Evolutionary conservation across 2,797 vertebrate species (phyloP), one percentile per base, ranked within the genome.

Genomic region (Fundulus diaphanus): DNA sequence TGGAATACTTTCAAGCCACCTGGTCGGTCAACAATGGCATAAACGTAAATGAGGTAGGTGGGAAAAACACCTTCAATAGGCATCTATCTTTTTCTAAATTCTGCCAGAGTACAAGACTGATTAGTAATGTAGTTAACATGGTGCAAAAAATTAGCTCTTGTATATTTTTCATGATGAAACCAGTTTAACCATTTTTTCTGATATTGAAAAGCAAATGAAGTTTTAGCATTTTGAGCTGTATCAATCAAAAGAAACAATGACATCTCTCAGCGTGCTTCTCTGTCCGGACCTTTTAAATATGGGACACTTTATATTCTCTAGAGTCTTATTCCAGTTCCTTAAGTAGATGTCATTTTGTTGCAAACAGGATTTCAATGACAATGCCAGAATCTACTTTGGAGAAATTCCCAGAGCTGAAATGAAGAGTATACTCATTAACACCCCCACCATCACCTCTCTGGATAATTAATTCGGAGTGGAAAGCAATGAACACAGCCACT

Each of bases 21-120:
- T 99, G 98, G 98, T 97, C 98, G 0, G 97, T 98, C 87, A 99
- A 97, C 95, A 98, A 98, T 1, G 98, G 98, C 91, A 98, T 99
- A 20, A 97, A 99, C 0, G 93, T 96, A 63, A 98, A 98, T 0
- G 97, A 98, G 97, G 98, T 98, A 91, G 56, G 86, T 68, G n/a
- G 27, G 12, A 3, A 12, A 46, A n/a, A 16, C 7, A 3, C 15
- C 42, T 16, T 5, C 42, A 22, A n/a, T 22, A 35, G 40, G 15
- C 12, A 70, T 6, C 1, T 5, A 2, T 22, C 27, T 20, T 42
- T 37, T 35, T 40, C 51, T 20, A 63, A 2, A 27, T 77, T 77
- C 13, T 51, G n/a, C 35, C 40, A 8, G 24, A 4, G 7, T 12
- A 68, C 29, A 44, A 27, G 7, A 46, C 5, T 29, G 15, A 44